These are phyloP conservation scores for Pachypsylla venusta DNA, from an alignment of 1,140 invertebrate species.

Conservation along the genomic window DNA sequence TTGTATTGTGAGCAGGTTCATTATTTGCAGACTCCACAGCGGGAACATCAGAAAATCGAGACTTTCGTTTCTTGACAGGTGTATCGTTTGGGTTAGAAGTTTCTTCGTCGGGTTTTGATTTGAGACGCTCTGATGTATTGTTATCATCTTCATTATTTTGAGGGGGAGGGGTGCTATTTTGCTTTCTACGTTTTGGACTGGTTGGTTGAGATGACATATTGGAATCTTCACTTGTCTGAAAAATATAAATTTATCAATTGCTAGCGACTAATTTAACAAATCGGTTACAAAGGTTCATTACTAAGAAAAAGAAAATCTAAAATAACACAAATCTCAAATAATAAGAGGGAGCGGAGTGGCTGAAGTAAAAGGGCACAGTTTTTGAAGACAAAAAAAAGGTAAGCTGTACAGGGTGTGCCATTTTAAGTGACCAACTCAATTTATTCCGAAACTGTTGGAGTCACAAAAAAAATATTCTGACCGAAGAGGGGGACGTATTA, in stretches of 20 bases:
- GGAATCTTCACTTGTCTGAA: slow-evolving; percentile 40
- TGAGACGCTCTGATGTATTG: neutral
- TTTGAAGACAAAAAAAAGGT: too few species aligned
- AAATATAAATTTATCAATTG: slow-evolving; percentile 14
- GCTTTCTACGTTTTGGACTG: neutral
- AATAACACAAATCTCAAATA: too few species aligned
- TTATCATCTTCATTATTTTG: neutral
- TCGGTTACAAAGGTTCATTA: too few species aligned
- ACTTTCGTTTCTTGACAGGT: slow-evolving; percentile 29
- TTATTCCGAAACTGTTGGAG: too few species aligned
- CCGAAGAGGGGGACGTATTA: too few species aligned
- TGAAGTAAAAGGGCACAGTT: too few species aligned
- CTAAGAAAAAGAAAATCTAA: too few species aligned
- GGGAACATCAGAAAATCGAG: slow-evolving; percentile 28
- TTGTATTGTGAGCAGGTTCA: slow-evolving; percentile 19
- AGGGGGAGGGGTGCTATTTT: neutral
- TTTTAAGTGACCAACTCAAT: too few species aligned
- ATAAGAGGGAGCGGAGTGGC: too few species aligned
- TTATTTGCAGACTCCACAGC: slow-evolving; percentile 29
- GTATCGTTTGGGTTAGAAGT: neutral
- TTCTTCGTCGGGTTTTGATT: neutral
- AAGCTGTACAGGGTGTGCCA: too few species aligned
- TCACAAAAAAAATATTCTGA: too few species aligned
- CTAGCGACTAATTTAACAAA: neutral
- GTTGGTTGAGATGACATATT: slow-evolving; percentile 26